These are phyloP conservation scores for Matsumurasca onukii DNA, from an alignment of 1,140 invertebrate species.

Conservation along the genomic window DNA sequence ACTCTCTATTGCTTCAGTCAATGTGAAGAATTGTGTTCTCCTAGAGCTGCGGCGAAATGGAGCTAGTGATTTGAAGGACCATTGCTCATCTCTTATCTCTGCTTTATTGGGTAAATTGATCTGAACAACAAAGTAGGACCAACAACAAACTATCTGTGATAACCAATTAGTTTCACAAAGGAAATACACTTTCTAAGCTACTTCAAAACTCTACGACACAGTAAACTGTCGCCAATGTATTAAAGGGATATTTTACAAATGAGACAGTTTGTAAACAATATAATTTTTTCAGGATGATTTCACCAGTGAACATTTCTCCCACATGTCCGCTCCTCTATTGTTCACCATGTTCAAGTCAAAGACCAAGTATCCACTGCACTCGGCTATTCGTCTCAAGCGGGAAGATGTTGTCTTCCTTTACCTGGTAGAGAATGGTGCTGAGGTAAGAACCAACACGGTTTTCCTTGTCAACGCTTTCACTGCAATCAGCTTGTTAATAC, in stretches of 20 bases:
- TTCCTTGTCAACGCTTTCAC: too few species aligned
- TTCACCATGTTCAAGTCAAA: conserved; percentile 91
- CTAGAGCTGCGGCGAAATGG: conserved; percentile 89
- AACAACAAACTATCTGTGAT: too few species aligned
- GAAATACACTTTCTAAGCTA: too few species aligned
- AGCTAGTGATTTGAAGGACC: conserved; percentile 73
- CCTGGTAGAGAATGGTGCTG: conserved; percentile 83
- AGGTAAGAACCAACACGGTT: too few species aligned
- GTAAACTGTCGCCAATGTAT: too few species aligned
- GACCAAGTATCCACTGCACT: conserved; percentile 84
- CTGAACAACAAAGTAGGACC: too few species aligned
- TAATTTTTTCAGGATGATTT: conserved; percentile 76
- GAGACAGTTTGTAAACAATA: too few species aligned
- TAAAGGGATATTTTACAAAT: too few species aligned
- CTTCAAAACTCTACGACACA: too few species aligned
- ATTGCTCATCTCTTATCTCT: conserved; percentile 90
- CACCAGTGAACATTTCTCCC: conserved; percentile 85
- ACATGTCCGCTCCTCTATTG: conserved; percentile 86
- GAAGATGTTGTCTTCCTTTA: conserved; percentile 96
- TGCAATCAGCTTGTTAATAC: too few species aligned
- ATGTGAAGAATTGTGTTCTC: conserved; percentile 82
- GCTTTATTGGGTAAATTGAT: conserved; percentile 75
- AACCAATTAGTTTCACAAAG: too few species aligned
- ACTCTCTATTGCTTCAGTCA: conserved; percentile 82
- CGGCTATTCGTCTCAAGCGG: conserved; percentile 79